Evolutionary conservation across 2,888 invertebrate genomes (phyloP).

Genomic region (Tipula helvola): DNA sequence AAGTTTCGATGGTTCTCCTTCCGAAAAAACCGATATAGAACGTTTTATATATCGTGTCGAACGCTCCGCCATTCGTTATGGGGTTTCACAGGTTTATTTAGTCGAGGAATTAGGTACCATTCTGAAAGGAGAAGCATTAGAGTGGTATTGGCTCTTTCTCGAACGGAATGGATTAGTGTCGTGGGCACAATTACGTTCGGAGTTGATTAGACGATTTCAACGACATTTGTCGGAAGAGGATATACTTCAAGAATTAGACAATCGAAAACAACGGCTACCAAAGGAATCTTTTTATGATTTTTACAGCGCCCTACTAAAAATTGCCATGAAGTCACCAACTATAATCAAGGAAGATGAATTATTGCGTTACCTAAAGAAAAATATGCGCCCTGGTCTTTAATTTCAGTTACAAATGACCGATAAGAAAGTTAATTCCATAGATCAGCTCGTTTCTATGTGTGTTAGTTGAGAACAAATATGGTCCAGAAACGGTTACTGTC

Average conservation of each 20-base stretch:
- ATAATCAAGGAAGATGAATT: no score
- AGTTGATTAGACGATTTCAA: no score
- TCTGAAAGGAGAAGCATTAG: not conserved
- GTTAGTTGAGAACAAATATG: not conserved
- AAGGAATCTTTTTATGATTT: no score
- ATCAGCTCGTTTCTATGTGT: not conserved
- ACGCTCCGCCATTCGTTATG: not conserved
- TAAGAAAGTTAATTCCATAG: not conserved
- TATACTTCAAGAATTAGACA: no score
- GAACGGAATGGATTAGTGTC: not conserved
- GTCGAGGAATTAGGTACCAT: not conserved
- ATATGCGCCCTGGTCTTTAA: not conserved
- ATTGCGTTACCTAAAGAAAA: no score
- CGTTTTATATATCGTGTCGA: not conserved
- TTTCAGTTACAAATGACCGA: no score
- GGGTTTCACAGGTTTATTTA: not conserved
- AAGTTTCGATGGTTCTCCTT: not conserved
- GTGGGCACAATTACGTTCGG: no score
- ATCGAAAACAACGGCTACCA: no score
- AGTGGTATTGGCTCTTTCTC: not conserved
- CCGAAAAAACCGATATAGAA: no score
- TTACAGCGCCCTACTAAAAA: no score
- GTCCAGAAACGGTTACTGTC: not conserved
- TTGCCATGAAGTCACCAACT: no score
- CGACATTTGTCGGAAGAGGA: not conserved